Conservation (phyloP, 1,140 invertebrate species). For the Drosophila auraria region DNA sequence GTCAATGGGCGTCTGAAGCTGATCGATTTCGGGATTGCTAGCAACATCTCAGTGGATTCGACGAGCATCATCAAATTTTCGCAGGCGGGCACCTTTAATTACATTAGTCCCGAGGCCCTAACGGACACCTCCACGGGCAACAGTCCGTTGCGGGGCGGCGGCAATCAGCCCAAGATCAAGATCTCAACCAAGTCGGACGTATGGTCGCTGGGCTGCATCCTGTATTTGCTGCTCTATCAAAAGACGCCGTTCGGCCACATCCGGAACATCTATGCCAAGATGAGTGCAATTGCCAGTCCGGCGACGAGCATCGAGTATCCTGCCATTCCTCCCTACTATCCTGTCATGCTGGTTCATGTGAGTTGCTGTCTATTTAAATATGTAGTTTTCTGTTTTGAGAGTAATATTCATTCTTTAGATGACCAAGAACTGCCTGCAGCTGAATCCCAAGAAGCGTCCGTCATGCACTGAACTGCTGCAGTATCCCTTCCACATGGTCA, state of each 20-base stretch:
- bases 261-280: constrained; percentile 90
- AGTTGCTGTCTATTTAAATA: constrained; percentile 15
- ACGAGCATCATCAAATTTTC: constrained; percentile 95
- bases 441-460: constrained; percentile 89
- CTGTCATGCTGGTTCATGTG: constrained; percentile 73
- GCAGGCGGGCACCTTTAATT: constrained; percentile 95
- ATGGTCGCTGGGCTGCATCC: constrained; percentile 98
- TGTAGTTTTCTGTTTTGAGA: not conserved
- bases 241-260: constrained; percentile 96
- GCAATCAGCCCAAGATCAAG: constrained; percentile 85
- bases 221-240: constrained; percentile 97
- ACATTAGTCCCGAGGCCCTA: constrained; percentile 98
- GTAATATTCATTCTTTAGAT: constrained; percentile 83
- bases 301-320: constrained; percentile 92
- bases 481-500: constrained; percentile 87
- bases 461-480: constrained; percentile 90
- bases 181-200: constrained; percentile 97
- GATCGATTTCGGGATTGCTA: constrained; percentile 99
- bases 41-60: constrained; percentile 93
- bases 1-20: constrained; percentile 95
- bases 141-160: constrained; percentile 72
- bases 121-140: constrained; percentile 86
- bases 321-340: constrained; percentile 71
- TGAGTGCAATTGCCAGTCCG: constrained; percentile 93
- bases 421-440: constrained; percentile 89